Percentiles rank a stretch among this genome's conserved stretches.
These are phyloP conservation scores for Drosophila mayri DNA, from an alignment of 1,140 invertebrate species.

Conservation along the genomic window DNA sequence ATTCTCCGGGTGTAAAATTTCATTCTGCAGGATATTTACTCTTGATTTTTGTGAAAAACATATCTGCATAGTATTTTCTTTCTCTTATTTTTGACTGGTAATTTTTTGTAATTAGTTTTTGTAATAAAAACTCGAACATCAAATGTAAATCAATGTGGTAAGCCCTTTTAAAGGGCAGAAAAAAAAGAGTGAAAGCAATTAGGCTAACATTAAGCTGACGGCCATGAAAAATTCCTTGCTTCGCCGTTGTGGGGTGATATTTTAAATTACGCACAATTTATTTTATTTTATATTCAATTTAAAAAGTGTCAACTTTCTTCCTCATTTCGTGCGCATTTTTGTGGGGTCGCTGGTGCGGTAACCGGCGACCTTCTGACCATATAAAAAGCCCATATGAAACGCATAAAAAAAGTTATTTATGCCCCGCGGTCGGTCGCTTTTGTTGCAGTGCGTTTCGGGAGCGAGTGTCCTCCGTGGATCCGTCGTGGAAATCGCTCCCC, in stretches of 20 bases:
- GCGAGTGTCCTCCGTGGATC: conserved; percentile 54
- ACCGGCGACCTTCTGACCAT: conserved; percentile 53
- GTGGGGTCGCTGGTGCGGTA: conserved; percentile 8
- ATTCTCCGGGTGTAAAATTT: too few relatives aligned
- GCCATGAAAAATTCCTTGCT: conserved; percentile 32
- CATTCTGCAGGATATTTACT: not conserved
- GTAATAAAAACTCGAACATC: not conserved
- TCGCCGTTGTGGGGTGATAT: conserved; percentile 21
- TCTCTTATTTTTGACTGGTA: not conserved
- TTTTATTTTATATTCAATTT: conserved; percentile 77
- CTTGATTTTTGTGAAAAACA: not conserved
- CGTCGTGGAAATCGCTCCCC: conserved; percentile 23
- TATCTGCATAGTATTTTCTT: not conserved
- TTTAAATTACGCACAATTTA: conserved; percentile 71
- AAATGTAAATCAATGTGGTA: conserved; percentile 22
- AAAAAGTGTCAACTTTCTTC: conserved; percentile 75
- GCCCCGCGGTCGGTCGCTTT: conserved; percentile 63
- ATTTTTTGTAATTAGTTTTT: not conserved
- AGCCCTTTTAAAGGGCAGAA: not conserved
- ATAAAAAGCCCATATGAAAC: conserved; percentile 65
- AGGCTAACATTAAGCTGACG: conserved; percentile 32
- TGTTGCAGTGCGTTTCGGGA: conserved; percentile 70
- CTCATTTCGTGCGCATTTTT: conserved; percentile 35
- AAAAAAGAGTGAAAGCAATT: conserved; percentile 35
- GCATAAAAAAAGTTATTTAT: conserved; percentile 77